These are phyloP conservation scores for Fregetta grallaria DNA, from an alignment of 2,113 vertebrate genomes.

Conservation along the genomic window DNA sequence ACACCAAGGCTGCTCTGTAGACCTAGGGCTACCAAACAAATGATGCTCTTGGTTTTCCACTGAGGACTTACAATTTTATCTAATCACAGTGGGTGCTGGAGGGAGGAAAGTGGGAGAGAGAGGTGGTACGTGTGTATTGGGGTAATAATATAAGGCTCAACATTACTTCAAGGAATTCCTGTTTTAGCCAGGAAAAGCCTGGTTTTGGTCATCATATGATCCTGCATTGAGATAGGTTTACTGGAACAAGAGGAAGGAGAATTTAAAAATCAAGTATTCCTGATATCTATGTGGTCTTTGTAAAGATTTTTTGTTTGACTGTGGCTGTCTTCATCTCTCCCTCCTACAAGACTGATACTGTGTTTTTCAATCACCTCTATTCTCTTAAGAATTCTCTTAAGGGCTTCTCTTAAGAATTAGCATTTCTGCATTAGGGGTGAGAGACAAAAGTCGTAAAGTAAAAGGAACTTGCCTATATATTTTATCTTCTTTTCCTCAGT, in stretches of 20 bases:
- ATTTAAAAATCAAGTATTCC: background rate
- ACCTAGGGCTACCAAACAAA: background rate
- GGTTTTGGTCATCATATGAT: background rate
- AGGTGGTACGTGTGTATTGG: fast-evolving
- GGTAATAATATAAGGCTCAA: background rate
- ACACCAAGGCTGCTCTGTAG: background rate
- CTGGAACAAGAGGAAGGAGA: background rate
- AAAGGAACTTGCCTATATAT: background rate
- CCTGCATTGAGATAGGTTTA: background rate
- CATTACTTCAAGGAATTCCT: background rate
- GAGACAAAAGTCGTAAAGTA: background rate
- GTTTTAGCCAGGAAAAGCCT: background rate
- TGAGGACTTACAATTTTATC: background rate
- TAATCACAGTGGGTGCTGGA: background rate
- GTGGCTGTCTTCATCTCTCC: background rate
- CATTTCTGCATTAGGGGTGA: background rate
- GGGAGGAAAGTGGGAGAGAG: background rate
- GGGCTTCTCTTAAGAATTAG: background rate
- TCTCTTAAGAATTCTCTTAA: too few relatives aligned
- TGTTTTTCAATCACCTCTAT: background rate
- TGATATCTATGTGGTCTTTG: background rate
- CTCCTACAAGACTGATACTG: fast-evolving
- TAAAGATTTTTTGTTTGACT: background rate
- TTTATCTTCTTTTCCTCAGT: background rate
- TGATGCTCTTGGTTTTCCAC: background rate